Base-by-base conservation (phyloP, 2,888 invertebrate species). In the Harpalus rubripes region DNA sequence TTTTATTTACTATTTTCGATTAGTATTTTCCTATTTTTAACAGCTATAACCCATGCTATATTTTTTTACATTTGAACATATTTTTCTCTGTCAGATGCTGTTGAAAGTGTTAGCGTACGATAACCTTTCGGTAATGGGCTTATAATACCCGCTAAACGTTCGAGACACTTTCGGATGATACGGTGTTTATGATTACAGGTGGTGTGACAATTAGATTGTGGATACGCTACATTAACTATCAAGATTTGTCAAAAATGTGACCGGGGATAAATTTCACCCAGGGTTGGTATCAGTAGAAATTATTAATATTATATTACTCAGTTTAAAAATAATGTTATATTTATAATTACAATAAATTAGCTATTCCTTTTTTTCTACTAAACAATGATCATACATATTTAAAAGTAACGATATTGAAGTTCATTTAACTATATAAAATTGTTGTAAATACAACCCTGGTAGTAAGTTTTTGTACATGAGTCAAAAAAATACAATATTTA, bases 181-280 rank as follows among this genome's bases (percentile, higher is more conserved):
- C 4, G 18, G 18, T 44, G 15, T 52, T 52, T 52, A 12, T 41
- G 72, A 74, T 74, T 74, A 74, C 15, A 74, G 72, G 72, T n/a
- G 16, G 44, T 78, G 15, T 26, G 15, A 78, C 78, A 78, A 78
- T 78, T 58, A 78, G 76, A 56, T 18, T 32, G 58, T 58, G 15
- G 78, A 78, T 78, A 58, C 78, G 78, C 78, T n/a, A 78, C 78
- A 78, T 58, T 78, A 78, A 78, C 78, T 56, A 56, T 78, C 58
- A 22, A 78, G 59, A 78, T 78, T 59, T 78, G 68, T 68, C 68
- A 32, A 26, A 63, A 26, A 63, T 22, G 1, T 63, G 74, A 44
- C 52, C 52, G 74, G 15, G 16, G 18, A 41, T 74, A 41, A 74
- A 76, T 76, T 44, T 76, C n/a, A 16, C 76, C 7, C 76, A 76